Conservation (phyloP, 2,797 vertebrate species). For the Notoglanidium macrostoma region DNA sequence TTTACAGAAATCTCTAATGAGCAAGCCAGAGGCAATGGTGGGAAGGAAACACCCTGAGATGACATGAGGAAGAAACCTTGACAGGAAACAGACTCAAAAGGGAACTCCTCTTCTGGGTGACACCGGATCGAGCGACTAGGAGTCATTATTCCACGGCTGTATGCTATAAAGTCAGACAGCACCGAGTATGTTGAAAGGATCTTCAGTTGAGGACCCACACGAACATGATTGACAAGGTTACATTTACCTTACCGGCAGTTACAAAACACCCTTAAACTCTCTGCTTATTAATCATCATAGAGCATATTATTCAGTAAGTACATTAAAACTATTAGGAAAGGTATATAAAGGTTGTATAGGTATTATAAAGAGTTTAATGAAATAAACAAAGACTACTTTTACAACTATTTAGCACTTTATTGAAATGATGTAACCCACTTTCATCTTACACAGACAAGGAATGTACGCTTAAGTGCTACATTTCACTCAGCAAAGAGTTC, state of each 20-base stretch:
- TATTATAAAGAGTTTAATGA: not conserved
- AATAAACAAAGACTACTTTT: not conserved
- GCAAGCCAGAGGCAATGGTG: not conserved
- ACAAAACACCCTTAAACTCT: not conserved
- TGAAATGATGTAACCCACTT: not conserved
- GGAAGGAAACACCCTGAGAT: not conserved
- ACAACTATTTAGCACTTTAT: not conserved
- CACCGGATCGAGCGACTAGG: not conserved
- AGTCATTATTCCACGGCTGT: not conserved
- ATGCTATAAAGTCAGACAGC: not conserved
- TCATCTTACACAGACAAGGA: not conserved
- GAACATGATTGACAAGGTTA: not conserved
- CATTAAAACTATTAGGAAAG: not conserved
- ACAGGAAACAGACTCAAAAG: not conserved
- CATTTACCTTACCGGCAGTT: not conserved
- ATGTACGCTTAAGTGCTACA: not conserved
- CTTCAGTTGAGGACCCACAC: not conserved
- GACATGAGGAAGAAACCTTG: not conserved
- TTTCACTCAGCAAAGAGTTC: not conserved
- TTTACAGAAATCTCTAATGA: not conserved
- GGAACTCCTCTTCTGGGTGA: not conserved
- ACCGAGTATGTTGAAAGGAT: not conserved
- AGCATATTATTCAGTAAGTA: not conserved
- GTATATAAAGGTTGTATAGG: not conserved
- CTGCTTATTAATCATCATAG: not conserved